These are phyloP conservation scores for Troglohyphantes excavatus DNA, from an alignment of 2,888 invertebrate genomes.

Conservation along the genomic window DNA sequence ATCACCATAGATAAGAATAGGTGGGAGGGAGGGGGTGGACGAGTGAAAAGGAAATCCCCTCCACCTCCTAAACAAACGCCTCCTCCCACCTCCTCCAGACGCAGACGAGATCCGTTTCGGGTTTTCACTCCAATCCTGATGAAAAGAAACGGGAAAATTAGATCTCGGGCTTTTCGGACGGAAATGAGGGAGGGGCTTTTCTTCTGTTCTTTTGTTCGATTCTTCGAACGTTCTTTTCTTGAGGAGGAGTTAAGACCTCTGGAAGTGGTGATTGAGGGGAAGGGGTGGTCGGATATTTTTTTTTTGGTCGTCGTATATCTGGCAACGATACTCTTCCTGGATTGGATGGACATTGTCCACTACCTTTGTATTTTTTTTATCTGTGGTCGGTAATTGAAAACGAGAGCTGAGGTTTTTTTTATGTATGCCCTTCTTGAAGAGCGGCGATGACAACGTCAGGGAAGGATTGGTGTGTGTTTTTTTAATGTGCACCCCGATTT, in stretches of 20 bases:
- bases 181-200: not conserved
- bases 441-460: not conserved
- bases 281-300: not conserved
- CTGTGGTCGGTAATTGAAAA: slow-evolving; percentile 1
- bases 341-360: not conserved
- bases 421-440: not conserved
- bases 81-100: no score
- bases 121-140: not conserved
- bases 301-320: not conserved
- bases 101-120: no score
- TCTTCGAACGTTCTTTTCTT: not conserved
- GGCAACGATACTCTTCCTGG: not conserved
- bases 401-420: not conserved
- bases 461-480: not conserved
- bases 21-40: no score
- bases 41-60: no score
- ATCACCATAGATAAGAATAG: no score
- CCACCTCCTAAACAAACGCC: no score
- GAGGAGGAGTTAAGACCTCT: not conserved
- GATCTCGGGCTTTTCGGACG: not conserved
- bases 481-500: no score
- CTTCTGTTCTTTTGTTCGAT: not conserved
- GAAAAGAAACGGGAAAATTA: slow-evolving; percentile 4
- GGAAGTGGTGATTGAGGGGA: not conserved
- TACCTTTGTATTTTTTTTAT: not conserved